Evolutionary conservation across 2,797 vertebrate species (phyloP).

Genomic region (Phyllotis vaccarum): DNA sequence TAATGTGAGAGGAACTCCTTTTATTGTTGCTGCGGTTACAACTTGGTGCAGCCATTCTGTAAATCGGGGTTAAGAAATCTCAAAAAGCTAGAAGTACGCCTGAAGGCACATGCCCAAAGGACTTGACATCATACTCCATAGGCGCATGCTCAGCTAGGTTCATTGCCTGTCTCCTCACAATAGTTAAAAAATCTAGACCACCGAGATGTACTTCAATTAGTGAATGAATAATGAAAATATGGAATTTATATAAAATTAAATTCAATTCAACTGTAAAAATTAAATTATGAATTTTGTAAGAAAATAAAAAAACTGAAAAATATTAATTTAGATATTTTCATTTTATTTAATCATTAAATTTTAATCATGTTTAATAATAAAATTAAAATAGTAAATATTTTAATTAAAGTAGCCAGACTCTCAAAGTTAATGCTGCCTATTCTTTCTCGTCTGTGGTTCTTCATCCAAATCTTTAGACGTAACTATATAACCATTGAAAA

Average conservation of each 20-base stretch:
- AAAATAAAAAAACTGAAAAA: neutral
- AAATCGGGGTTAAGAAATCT: neutral
- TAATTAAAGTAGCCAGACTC: neutral
- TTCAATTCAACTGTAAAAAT: neutral
- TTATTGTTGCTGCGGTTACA: neutral
- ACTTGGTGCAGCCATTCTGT: neutral
- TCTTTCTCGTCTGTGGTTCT: neutral
- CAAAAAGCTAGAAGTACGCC: neutral
- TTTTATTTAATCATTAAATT: no score
- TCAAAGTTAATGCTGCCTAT: neutral
- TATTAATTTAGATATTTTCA: no score
- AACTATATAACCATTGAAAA: neutral
- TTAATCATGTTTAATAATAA: no score
- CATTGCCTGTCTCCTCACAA: neutral
- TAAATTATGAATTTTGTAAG: neutral
- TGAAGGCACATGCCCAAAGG: neutral
- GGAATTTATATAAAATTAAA: neutral
- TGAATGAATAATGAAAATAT: neutral
- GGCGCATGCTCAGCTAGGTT: neutral
- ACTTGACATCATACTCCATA: neutral
- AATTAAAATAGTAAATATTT: no score
- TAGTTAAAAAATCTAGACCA: neutral
- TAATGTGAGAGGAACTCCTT: neutral
- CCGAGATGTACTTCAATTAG: neutral
- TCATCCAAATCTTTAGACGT: neutral